Conservation (phyloP, 2,797 vertebrate genomes). For the Siniperca undulata region DNA sequence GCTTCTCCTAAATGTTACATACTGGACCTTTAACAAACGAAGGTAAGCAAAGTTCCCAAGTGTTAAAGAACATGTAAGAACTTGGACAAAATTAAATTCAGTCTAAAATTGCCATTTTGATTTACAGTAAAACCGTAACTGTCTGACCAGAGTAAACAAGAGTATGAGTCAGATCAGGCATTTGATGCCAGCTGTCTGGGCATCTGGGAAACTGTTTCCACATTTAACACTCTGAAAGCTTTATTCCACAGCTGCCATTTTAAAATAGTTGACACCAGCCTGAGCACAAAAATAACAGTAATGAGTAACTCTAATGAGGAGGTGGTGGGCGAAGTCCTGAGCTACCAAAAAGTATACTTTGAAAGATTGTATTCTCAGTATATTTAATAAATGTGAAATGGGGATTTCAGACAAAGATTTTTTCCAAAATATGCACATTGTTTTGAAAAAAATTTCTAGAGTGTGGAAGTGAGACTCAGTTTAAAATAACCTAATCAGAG, state of each 20-base stretch:
- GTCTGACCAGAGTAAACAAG: not conserved
- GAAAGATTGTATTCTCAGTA: no score
- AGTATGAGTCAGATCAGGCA: not conserved
- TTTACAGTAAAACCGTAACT: not conserved
- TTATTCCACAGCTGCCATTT: not conserved
- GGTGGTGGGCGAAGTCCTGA: not conserved
- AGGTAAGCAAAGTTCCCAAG: not conserved
- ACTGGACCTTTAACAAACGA: not conserved
- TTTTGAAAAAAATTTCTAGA: not conserved
- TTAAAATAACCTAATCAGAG: not conserved
- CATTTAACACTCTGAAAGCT: not conserved
- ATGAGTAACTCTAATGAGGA: not conserved
- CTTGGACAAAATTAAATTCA: not conserved
- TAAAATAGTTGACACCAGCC: not conserved
- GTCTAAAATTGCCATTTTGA: not conserved
- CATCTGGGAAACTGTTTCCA: not conserved
- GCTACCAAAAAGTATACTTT: no score
- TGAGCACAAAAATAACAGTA: no score
- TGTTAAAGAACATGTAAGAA: not conserved
- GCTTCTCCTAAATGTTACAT: no score
- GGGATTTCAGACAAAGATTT: no score
- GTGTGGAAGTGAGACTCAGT: not conserved
- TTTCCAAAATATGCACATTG: no score
- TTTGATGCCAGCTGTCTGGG: not conserved
- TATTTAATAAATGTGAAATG: no score